Conservation (phyloP, 2,888 invertebrate species). For the Odontocolon sp. region DNA sequence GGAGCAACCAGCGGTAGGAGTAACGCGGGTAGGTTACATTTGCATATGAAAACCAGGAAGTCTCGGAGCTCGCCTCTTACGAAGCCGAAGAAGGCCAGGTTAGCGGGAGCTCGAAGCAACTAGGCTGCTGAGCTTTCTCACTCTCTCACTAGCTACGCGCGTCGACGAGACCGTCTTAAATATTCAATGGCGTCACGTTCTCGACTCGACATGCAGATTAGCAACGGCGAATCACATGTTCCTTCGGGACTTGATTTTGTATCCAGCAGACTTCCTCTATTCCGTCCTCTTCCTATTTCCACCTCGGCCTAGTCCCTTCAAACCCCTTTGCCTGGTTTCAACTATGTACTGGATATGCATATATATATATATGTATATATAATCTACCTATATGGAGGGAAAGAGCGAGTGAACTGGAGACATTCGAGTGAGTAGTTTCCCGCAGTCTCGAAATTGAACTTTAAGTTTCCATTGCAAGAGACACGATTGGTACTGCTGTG, state of each 20-base stretch:
- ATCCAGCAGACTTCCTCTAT: slow-evolving; percentile 64
- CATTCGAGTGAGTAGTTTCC: slow-evolving; percentile 54
- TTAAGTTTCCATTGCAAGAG: slow-evolving; percentile 45
- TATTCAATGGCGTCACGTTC: slow-evolving; percentile 79
- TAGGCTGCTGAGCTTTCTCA: slow-evolving; percentile 57
- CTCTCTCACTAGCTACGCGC: too few relatives aligned
- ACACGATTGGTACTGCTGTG: neutral
- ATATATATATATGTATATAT: too few relatives aligned
- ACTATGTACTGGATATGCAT: slow-evolving; percentile 2
- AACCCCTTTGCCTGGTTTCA: slow-evolving; percentile 38
- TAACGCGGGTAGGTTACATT: slow-evolving; percentile 67
- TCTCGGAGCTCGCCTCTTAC: slow-evolving; percentile 77
- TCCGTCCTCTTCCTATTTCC: slow-evolving; percentile 45
- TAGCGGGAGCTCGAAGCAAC: slow-evolving; percentile 66
- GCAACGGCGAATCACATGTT: slow-evolving; percentile 76
- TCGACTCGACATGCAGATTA: slow-evolving; percentile 78
- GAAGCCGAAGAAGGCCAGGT: slow-evolving; percentile 72
- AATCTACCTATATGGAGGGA: neutral
- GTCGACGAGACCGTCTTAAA: slow-evolving; percentile 74
- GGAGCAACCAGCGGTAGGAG: slow-evolving; percentile 24
- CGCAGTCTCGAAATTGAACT: slow-evolving; percentile 53
- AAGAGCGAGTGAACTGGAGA: slow-evolving; percentile 22
- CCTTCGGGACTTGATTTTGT: slow-evolving; percentile 73
- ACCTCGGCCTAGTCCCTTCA: slow-evolving; percentile 28
- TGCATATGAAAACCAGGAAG: slow-evolving; percentile 80